Evolutionary conservation across 2,888 invertebrate species (phyloP), one percentile per base, ranked within the genome.

Genomic region (Drosophila mayaguana): DNA sequence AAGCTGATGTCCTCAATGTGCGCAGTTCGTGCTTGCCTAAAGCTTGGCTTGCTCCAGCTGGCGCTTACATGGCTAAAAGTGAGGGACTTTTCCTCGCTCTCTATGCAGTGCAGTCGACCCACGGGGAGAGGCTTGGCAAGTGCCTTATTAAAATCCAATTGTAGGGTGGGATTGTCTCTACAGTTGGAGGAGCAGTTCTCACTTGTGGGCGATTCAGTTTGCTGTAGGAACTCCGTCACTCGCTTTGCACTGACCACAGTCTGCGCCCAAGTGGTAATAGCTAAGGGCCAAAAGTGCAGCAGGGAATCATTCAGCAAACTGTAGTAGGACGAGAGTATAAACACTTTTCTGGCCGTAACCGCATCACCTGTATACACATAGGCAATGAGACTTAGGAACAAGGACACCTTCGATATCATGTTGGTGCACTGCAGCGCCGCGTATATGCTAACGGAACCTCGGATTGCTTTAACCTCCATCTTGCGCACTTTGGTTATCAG

Each of bases 301-400:
- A 97, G 94, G 0, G 96, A 95, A 62, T 96, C 95, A 50, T 97
- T 95, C 11, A 97, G 92, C 28, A 96, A 95, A 78, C 97, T 96
- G 90, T 96, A 97, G 81, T 97, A 96, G 0, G 97, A 95, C 40
- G 97, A 96, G 45, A 97, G 94, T n/a, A 97, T 96, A 89, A 97
- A 97, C 0, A 96, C 94, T 91, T 95, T 95, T 59, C 96, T 95
- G 0, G 97, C 96, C 0, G 95, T 96, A 1, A 97, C 93, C 20
- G 84, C 74, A 75, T 96, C 94, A 0, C 95, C 95, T 14, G 94
- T 93, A 0, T 95, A 93, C 1, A 96, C 94, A 85, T 95, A 96
- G 0, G 95, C 94, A 5, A 97, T 93, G 22, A 98, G 95, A 12
- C 96, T 96, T 0, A 96, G 93, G 73, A 97, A 95, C 0, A 97